Base-by-base conservation (phyloP, 2,888 invertebrate species). In the Hemaris fuciformis region DNA sequence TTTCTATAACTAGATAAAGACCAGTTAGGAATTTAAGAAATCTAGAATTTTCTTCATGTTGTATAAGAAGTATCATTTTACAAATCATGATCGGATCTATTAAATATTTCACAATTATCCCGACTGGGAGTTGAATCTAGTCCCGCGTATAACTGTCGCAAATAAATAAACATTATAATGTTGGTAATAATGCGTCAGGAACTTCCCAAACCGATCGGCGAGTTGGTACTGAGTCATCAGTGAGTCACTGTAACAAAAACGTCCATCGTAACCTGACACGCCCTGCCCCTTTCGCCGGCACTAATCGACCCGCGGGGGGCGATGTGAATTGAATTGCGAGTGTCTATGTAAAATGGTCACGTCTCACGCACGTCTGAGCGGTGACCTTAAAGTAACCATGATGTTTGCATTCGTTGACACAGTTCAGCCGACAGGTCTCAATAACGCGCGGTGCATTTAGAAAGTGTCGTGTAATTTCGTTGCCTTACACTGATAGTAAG, bases 291-390 rank as follows among this genome's bases (percentile, higher is more conserved):
- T 66, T 46, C 42, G 20, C 25, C 31, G 15, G 41, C 8, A 31
- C 22, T 3, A 61, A 46, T 57, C 38, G 20, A 38, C 43, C 48
- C 62, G 25, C 59, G 42, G 61, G 58, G 65, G 73, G 69, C 62
- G 64, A 67, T 57, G 64, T 69, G 67, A 68, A 76, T 76, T 66
- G 70, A 67, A 68, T 70, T 69, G 60, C 64, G 60, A 62, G 62
- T 81, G 65, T 79, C 84, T 67, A 2, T 53, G 22, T 61, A 57
- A 3, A 64, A 62, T 79, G 82, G 85, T 69, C 65, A 22, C 46
- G 75, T 77, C 80, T 80, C 79, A 82, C 81, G 84, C 83, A 84
- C 79, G 85, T 85, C 81, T 61, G 57, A 56, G 59, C 20, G 53
- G 43, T 65, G 71, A 70, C 68, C 72, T 69, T 73, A 68, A 64